phyloP scores from a whole-genome alignment of 2,113 vertebrate species.

The Vireo altiloquus region DNA sequence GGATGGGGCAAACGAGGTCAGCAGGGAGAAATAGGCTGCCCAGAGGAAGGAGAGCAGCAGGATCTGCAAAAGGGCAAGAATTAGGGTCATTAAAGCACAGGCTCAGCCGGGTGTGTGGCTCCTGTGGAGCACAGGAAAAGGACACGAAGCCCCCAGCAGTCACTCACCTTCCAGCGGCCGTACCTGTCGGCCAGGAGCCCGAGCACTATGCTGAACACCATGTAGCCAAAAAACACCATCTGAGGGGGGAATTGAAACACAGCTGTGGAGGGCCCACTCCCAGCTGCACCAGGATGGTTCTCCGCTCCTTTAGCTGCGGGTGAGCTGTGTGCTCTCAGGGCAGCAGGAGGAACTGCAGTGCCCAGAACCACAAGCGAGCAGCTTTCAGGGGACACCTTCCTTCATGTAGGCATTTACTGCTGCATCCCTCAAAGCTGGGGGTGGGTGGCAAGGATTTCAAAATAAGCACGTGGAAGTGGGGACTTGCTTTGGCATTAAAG shows the following conservation, averaged over 20 bases:
- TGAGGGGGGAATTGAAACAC: constrained; percentile 27
- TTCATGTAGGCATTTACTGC: background rate
- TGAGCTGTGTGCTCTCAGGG: background rate
- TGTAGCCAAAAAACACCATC: constrained; percentile 98
- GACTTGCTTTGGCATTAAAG: background rate
- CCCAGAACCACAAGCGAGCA: background rate
- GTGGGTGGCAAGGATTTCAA: background rate
- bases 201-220: constrained; percentile 85
- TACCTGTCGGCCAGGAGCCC: constrained; percentile 89
- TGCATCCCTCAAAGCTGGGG: background rate
- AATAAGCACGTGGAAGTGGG: background rate
- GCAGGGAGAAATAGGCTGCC: constrained; percentile 90
- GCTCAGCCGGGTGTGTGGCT: background rate
- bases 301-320: background rate
- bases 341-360: background rate
- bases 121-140: rapidly evolving
- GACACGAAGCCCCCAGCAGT: rapidly evolving
- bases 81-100: background rate
- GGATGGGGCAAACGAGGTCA: constrained; percentile 89
- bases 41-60: constrained; percentile 87
- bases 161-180: constrained; percentile 90
- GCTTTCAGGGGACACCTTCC: background rate
- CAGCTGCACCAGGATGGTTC: background rate
- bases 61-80: constrained; percentile 69
- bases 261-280: background rate